Evolutionary conservation across 1,140 invertebrate species (phyloP).

Genomic region (Maniola jurtina): DNA sequence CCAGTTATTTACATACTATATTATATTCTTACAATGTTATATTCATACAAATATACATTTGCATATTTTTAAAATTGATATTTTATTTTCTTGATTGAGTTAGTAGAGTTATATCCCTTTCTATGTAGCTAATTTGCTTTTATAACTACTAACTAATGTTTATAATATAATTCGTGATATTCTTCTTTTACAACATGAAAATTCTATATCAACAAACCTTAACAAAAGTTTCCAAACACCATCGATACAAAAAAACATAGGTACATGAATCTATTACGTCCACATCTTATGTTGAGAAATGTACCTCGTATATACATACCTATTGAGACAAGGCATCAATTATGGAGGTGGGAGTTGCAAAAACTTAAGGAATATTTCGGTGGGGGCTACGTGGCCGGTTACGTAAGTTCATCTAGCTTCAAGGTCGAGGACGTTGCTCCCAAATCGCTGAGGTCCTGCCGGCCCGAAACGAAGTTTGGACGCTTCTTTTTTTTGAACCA

Average conservation of each 20-base stretch:
- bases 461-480: conserved; percentile 52
- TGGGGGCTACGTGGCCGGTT: conserved; percentile 64
- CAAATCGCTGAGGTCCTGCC: conserved; percentile 74
- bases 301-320: conserved; percentile 23
- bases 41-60: no score
- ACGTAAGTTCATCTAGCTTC: conserved; percentile 75
- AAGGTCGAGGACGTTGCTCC: conserved; percentile 76
- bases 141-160: no score
- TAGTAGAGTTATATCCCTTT: no score
- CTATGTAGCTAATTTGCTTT: no score
- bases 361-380: conserved; percentile 70
- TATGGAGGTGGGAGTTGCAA: conserved; percentile 57
- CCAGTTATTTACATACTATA: no score
- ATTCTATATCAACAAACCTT: neutral
- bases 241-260: neutral
- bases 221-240: conserved; percentile 1
- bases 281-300: conserved; percentile 1
- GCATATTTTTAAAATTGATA: no score
- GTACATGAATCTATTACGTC: neutral
- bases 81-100: no score
- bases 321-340: conserved; percentile 28
- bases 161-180: no score
- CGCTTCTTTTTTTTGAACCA: conserved; percentile 57
- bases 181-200: no score
- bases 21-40: no score